Evolutionary conservation across 2,797 vertebrate genomes (phyloP).

Genomic region (Uromys caudimaculatus): DNA sequence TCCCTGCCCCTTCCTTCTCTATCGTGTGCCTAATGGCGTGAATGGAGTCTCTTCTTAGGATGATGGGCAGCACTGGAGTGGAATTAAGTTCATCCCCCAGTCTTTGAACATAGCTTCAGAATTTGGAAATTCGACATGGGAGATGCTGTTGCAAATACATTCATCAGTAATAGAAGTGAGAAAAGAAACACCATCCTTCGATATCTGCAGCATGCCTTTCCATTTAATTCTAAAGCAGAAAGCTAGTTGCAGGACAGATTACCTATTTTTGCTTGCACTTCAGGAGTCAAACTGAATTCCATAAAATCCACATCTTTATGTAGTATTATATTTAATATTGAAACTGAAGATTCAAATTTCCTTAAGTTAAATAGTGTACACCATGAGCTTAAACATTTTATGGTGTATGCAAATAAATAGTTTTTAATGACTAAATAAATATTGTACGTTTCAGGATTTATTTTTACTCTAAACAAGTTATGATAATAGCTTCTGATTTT

Average conservation of each 20-base stretch:
- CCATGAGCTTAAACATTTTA: neutral
- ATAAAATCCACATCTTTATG: neutral
- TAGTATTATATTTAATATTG: constrained; percentile 16
- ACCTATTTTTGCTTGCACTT: constrained; percentile 2
- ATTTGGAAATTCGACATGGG: constrained; percentile 11
- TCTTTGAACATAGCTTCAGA: neutral
- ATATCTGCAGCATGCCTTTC: neutral
- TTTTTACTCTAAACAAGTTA: neutral
- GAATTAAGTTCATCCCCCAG: neutral
- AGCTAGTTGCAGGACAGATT: neutral
- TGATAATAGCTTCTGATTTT: neutral
- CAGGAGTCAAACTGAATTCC: neutral
- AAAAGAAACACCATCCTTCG: neutral
- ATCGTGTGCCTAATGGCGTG: neutral
- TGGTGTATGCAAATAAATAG: neutral
- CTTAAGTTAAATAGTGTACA: neutral
- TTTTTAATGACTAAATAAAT: constrained; percentile 32
- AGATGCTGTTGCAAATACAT: neutral
- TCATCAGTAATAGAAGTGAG: neutral
- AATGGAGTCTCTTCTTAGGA: neutral
- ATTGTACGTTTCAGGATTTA: neutral
- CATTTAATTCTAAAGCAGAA: neutral
- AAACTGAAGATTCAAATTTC: neutral
- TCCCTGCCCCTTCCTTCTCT: neutral
- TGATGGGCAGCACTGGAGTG: neutral